Base-by-base conservation (phyloP, 2,888 invertebrate species). In the Danaus chrysippus region DNA sequence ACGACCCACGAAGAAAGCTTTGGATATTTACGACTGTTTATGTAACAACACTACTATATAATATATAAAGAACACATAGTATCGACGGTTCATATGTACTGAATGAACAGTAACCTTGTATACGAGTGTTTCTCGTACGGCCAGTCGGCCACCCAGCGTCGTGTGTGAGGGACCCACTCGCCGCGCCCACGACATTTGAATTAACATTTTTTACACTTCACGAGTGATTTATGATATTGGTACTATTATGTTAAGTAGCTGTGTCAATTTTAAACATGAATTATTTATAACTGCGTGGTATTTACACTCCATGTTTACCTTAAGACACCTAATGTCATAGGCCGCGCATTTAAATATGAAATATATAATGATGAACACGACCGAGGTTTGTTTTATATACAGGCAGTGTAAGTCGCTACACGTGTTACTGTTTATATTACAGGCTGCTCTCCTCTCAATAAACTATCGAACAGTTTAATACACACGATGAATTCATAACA, bases 381-480 rank as follows among this genome's bases (percentile, higher is more conserved):
- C 17, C 17, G 17, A 15, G 17, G 15, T 17, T 49, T 49, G 49
- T 49, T 49, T 49, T 49, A 49, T 49, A 49, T 17, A 49, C 49
- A 49, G 17, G 17, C 13, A 46, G 13, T 54, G 58, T 57, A 61
- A 64, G 61, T 64, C 64, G 43, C 53, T 61, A 59, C 66, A 66
- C 63, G 63, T 63, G 63, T 59, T 56, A 10, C 19, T 61, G 57
- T 56, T 63, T 66, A 58, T 65, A 58, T 61, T 60, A 57, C 9
- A 23, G 34, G 42, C 15, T 49, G 17, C 10, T 17, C 49, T 43
- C 10, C 43, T 43, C 11, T 43, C 43, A 17, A 49, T 49, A 15
- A 10, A 49, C 17, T 9, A n/a, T 13, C 15, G 10, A 17, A 1
- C 17, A 49, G 17, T 49, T n/a, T 49, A 49, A 49, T 17, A 49